Base-by-base conservation (phyloP, 2,113 vertebrate species). In the Thunnus thynnus region DNA sequence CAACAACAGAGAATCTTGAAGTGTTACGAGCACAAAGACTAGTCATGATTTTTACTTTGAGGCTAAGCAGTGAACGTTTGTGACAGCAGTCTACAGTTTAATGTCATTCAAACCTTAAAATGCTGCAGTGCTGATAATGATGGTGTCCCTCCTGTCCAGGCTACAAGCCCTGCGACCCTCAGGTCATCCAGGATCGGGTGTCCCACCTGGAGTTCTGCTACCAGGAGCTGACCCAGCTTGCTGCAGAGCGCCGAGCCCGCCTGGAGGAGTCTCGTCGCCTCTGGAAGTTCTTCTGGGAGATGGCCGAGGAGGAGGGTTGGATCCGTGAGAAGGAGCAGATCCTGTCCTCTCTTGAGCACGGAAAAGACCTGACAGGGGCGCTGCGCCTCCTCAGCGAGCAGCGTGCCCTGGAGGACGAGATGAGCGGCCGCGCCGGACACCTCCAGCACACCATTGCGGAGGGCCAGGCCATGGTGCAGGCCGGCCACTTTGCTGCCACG, bases 211-310 rank as follows among this genome's bases (percentile, higher is more conserved):
- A 99, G 68, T 98, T 98, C 93, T 97, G 97, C 87, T 99, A 99
- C 89, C 97, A 98, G 90, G 98, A 99, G 80, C 93, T 99, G 55
- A 97, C 95, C 79, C 97, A 99, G 93, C 94, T 99, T 2, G 96
- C 98, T 0, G 96, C 96, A 0, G 98, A 98, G 90, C 97, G 98
- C 5, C 94, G 96, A 0, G 96, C 96, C 1, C 96, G 96, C 17
- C 91, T 99, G 27, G 98, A 99, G 85, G 98, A 99, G 85, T 99
- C 97, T 1, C 96, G 98, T 0, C 97, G 97, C 50, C 97, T 99
- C 76, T 99, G 98, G 98, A 98, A 97, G 79, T 99, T 99, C 92
- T 98, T 99, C 94, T 99, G 97, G 98, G 98, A 99, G 87, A 98
- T 99, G 98, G 97, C 97, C 0, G 98, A 99, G 87, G 97, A 99